These are phyloP conservation scores for Balaeniceps rex DNA, from an alignment of 2,113 vertebrate species.

Conservation along the genomic window DNA sequence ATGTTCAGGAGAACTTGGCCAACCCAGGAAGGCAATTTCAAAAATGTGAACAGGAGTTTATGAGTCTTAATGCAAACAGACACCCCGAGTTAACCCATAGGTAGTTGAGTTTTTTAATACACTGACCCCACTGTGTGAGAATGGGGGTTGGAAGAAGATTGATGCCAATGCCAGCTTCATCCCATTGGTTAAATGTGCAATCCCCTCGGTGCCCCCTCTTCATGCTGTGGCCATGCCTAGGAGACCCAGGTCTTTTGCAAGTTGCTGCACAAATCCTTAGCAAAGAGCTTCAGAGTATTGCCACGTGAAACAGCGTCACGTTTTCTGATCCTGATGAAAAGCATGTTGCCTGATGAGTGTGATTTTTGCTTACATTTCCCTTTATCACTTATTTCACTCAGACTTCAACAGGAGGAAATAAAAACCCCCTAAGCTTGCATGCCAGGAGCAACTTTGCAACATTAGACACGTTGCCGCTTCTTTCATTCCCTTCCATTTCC, in stretches of 20 bases:
- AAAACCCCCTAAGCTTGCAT: background rate
- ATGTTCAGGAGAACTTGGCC: background rate
- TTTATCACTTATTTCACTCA: slow-evolving; percentile 9
- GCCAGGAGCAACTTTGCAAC: background rate
- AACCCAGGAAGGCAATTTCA: background rate
- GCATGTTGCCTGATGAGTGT: background rate
- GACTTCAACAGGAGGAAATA: background rate
- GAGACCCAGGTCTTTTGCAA: background rate
- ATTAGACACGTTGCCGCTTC: background rate
- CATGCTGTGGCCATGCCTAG: background rate
- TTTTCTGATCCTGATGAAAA: background rate
- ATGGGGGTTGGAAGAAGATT: background rate
- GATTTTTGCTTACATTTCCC: slow-evolving; percentile 25
- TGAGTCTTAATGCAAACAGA: background rate
- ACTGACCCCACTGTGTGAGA: background rate
- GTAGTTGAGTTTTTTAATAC: background rate
- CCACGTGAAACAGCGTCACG: background rate
- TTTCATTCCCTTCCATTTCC: background rate
- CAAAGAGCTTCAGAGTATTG: background rate
- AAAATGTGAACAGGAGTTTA: background rate
- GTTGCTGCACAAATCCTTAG: background rate
- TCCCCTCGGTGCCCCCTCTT: background rate
- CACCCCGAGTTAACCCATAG: background rate
- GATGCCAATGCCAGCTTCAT: background rate
- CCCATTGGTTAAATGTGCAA: background rate